Evolutionary conservation across 2,113 vertebrate genomes (phyloP), one percentile per base, ranked within the genome.

Genomic region (Podocnemis expansa): DNA sequence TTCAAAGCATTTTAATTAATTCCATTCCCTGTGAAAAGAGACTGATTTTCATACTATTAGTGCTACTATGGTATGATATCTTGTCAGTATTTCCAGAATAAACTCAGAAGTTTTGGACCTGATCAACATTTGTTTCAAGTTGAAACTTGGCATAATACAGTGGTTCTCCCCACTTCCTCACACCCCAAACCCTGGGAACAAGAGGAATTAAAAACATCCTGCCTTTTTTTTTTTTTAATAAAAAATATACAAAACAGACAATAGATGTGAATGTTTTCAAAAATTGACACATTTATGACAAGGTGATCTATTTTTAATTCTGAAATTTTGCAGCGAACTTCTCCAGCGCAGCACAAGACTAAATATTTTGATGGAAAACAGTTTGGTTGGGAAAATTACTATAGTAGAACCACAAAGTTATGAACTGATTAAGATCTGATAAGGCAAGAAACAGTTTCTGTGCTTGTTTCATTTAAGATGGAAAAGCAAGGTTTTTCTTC

Each of bases 281-380:
- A 76, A 76, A 43, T 6, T 45, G 10, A 75, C 27, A 27, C 12
- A 76, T 76, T 76, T 27, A 45, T 75, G 27, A 75, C 5, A 11
- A 52, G 16, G 56, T 78, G 87, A 34, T 31, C 85, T 85, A 43
- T 49, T 92, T 96, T 73, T 90, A 85, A 85, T 89, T 87, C 17
- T 52, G 86, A 90, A 49, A 90, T 73, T 80, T 16, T 94, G 89
- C 84, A 94, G 84, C 87, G 90, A 93, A 60, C 84, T 96, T 94
- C 80, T 84, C 80, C 85, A 80, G 58, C 70, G 0, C 1, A 89
- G 60, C 49, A 90, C 5, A 45, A 94, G 89, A 75, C 45, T 60
- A 85, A 85, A 16, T 85, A 67, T 29, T 84, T 52, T 9, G 5
- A n/a, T 2, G 76, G 88, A 58, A 24, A 80, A 1, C 47, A 93